Conservation (phyloP, 2,888 invertebrate species). For the Alentia gelatinosa region DNA sequence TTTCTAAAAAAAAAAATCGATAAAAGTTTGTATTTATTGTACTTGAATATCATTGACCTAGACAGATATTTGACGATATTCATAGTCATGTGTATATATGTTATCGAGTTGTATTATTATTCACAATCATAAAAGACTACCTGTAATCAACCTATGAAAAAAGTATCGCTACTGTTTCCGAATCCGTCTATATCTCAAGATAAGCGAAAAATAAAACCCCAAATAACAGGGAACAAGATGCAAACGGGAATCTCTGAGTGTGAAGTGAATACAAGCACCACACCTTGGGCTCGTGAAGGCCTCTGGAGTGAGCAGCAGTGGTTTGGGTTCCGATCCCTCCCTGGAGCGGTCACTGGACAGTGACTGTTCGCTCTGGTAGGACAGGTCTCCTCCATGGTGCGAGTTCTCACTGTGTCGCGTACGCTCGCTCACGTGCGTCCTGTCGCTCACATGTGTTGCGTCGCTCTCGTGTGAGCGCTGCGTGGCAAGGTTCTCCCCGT, state of each 20-base stretch:
- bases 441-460: slow-evolving; percentile 16
- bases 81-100: too few species aligned
- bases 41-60: too few species aligned
- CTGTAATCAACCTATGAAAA: too few species aligned
- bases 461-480: slow-evolving; percentile 74
- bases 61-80: too few species aligned
- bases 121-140: too few species aligned
- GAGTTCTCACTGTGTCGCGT: slow-evolving; percentile 13
- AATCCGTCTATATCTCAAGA: too few species aligned
- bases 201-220: too few species aligned
- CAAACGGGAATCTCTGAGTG: neutral
- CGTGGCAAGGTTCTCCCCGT: neutral
- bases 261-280: too few species aligned
- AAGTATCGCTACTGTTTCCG: too few species aligned
- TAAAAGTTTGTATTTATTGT: too few species aligned
- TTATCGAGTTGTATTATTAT: too few species aligned
- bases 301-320: slow-evolving; percentile 88
- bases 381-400: neutral
- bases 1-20: slow-evolving; percentile 38
- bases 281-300: slow-evolving; percentile 84
- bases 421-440: slow-evolving; percentile 11
- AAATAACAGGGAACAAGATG: too few species aligned
- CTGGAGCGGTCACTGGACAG: neutral
- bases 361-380: slow-evolving; percentile 49
- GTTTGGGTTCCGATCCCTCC: slow-evolving; percentile 62